phyloP scores from a whole-genome alignment of 2,113 vertebrate genomes.

The Eretmochelys imbricata region DNA sequence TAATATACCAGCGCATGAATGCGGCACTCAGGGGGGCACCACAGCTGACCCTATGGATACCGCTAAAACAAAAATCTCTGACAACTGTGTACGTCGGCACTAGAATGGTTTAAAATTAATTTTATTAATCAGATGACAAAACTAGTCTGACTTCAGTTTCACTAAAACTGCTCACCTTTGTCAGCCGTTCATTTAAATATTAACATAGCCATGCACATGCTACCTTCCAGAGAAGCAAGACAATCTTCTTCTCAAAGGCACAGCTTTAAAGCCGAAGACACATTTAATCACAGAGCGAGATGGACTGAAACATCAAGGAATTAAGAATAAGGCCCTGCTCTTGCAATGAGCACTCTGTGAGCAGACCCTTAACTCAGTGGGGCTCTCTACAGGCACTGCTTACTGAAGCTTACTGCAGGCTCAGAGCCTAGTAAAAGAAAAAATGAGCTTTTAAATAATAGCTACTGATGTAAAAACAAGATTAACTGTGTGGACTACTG shows the following conservation, averaged over 20 bases:
- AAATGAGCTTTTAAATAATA: conserved; percentile 52
- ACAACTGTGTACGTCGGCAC: too few relatives aligned
- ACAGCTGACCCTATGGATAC: too few relatives aligned
- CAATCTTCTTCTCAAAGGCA: conserved; percentile 17
- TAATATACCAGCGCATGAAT: too few relatives aligned
- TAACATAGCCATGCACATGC: background rate
- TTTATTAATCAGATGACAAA: conserved; percentile 31
- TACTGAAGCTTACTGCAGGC: background rate
- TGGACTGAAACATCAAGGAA: background rate
- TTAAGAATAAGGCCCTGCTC: background rate
- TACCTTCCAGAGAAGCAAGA: conserved; percentile 40
- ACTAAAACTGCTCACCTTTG: conserved; percentile 54
- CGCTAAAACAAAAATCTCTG: too few relatives aligned
- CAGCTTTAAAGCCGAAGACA: background rate
- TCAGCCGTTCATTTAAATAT: conserved; percentile 39
- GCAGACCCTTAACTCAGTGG: background rate
- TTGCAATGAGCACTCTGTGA: background rate
- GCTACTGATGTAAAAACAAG: conserved; percentile 62
- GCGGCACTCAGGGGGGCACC: too few relatives aligned
- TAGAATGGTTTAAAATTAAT: too few relatives aligned
- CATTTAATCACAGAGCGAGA: background rate
- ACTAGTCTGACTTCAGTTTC: conserved; percentile 1
- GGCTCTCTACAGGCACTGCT: background rate
- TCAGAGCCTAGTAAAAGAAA: conserved; percentile 63
- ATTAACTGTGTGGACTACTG: conserved; percentile 40